These are phyloP conservation scores for Agriopis aurantiaria DNA, from an alignment of 2,888 invertebrate species.

Conservation along the genomic window DNA sequence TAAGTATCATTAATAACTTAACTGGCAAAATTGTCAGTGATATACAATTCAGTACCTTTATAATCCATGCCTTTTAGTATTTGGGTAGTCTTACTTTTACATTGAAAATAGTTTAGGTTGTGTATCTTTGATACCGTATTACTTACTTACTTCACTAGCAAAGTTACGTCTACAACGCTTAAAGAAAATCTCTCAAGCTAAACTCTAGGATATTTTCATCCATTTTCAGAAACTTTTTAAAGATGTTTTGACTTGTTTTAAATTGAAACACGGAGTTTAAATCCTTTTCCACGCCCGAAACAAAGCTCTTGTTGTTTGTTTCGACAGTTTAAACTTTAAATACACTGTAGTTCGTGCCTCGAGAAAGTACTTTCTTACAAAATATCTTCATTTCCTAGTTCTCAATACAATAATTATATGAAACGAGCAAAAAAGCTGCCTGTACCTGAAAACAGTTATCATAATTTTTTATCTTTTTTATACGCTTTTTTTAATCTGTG, in stretches of 20 bases:
- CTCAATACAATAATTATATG: neutral
- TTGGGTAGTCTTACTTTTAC: too few relatives aligned
- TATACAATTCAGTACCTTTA: too few relatives aligned
- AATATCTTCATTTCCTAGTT: neutral
- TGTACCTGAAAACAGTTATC: too few relatives aligned
- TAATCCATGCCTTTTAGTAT: too few relatives aligned
- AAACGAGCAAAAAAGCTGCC: too few relatives aligned
- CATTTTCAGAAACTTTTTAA: neutral
- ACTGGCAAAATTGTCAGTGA: too few relatives aligned
- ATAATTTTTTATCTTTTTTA: too few relatives aligned
- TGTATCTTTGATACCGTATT: too few relatives aligned
- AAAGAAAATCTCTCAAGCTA: neutral
- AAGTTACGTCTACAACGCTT: neutral
- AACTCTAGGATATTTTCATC: neutral
- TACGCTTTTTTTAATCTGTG: too few relatives aligned
- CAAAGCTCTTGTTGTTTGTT: slow-evolving; percentile 17
- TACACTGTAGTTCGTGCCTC: neutral
- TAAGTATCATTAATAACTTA: too few relatives aligned
- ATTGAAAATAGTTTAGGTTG: too few relatives aligned
- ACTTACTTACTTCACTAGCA: too few relatives aligned
- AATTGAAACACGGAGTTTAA: slow-evolving; percentile 11
- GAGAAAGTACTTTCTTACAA: neutral
- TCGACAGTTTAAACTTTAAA: slow-evolving; percentile 6
- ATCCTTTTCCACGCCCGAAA: neutral
- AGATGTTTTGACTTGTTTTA: slow-evolving; percentile 9